phyloP scores from a whole-genome alignment of 92 coral and sea anemone species.

The Meandrina meandrites region DNA sequence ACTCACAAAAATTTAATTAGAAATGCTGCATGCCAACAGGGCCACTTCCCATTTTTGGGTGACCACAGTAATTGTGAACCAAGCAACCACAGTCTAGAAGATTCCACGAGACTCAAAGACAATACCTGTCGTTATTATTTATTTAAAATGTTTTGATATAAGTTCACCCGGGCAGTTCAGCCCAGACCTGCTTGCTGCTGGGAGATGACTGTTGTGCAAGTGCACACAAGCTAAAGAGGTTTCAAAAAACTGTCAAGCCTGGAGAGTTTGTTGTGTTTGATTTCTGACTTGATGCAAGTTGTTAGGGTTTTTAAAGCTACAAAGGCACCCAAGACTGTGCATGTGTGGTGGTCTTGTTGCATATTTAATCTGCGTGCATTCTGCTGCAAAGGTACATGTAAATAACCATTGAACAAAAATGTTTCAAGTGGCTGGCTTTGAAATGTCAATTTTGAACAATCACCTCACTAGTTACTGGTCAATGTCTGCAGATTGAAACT shows the following conservation, averaged over 20 bases:
- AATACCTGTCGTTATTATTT: constrained; percentile 2
- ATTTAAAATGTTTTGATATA: constrained; percentile 12
- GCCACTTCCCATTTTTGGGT: not conserved
- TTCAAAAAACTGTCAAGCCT: not conserved
- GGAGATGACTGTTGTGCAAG: not conserved
- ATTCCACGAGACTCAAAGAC: constrained; percentile 1
- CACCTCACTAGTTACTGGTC: not conserved
- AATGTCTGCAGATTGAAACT: not conserved
- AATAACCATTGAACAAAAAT: not conserved
- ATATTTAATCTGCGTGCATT: constrained; percentile 9
- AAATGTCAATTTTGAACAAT: not conserved
- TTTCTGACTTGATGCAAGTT: not conserved
- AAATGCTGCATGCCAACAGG: not conserved
- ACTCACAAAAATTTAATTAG: not conserved
- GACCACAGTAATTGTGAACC: constrained; percentile 4
- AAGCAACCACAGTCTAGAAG: constrained; percentile 21
- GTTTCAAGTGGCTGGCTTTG: not conserved
- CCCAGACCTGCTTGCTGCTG: constrained; percentile 10
- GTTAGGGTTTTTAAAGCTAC: not conserved
- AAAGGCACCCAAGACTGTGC: not conserved
- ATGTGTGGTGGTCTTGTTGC: not conserved
- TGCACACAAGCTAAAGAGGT: not conserved
- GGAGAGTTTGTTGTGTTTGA: not conserved
- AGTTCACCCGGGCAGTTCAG: not conserved
- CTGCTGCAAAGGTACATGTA: not conserved